Percentiles rank a stretch among this genome's conserved stretches.
Evolutionary conservation across 53 echinoderm and acorn worm genomes (phyloP).

Genomic region (Echinometra lucunter): DNA sequence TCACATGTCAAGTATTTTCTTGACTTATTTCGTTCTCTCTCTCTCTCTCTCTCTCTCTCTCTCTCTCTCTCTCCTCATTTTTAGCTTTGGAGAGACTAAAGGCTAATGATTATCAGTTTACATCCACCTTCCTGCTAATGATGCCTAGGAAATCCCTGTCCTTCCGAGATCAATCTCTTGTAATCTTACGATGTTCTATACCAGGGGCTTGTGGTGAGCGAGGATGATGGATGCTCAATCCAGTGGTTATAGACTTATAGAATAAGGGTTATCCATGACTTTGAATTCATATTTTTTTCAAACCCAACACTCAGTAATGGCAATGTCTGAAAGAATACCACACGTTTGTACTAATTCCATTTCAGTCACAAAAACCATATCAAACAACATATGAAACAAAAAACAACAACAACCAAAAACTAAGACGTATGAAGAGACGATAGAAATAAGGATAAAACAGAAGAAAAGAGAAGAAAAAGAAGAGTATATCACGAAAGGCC

Average conservation of each 20-base stretch:
- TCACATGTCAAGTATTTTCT: not conserved
- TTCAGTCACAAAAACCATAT: no score
- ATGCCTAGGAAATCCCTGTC: constrained; percentile 6
- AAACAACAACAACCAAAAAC: no score
- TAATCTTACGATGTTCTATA: not conserved
- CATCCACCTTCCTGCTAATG: constrained; percentile 3
- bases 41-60: not conserved
- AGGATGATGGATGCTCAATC: not conserved
- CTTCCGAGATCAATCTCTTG: not conserved
- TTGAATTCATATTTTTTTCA: no score
- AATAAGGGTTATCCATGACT: not conserved
- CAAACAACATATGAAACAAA: no score
- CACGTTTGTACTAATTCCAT: no score
- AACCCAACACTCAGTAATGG: no score
- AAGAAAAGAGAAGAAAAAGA: no score
- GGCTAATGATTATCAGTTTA: constrained; percentile 3
- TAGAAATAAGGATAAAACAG: no score
- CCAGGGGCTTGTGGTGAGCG: not conserved
- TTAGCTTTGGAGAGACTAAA: not conserved
- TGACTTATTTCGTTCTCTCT: not conserved
- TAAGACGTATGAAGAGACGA: no score
- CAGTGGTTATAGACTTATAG: not conserved
- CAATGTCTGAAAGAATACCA: no score
- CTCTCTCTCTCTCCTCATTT: not conserved
- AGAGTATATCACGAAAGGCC: no score